Percentiles rank a stretch among this genome's conserved stretches.
Conservation (phyloP, 2,113 vertebrate genomes). For the Odobenus rosmarus region DNA sequence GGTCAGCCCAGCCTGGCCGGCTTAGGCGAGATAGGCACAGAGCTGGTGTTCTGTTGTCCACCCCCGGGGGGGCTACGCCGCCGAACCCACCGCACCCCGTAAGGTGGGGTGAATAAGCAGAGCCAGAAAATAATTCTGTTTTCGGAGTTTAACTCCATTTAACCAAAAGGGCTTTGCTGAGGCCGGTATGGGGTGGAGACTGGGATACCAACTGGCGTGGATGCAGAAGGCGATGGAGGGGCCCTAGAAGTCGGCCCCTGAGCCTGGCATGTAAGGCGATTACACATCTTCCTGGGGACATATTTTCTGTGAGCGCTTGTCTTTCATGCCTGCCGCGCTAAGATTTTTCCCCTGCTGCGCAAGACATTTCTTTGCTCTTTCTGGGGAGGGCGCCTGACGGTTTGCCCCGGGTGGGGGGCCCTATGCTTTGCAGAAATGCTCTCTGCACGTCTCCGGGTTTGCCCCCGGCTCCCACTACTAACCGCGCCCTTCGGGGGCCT, state of each 20-base stretch:
- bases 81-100: neutral
- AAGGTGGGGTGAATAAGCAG: neutral
- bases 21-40: neutral
- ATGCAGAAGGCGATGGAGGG: neutral
- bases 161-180: neutral
- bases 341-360: neutral
- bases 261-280: conserved; percentile 49
- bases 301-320: conserved; percentile 45
- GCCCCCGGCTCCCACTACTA: conserved; percentile 4
- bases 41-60: neutral
- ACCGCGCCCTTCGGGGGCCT: conserved; percentile 74
- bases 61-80: neutral
- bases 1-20: neutral
- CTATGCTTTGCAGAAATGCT: neutral
- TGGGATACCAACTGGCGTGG: neutral
- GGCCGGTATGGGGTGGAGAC: neutral
- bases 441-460: rapidly evolving
- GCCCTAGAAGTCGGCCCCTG: neutral
- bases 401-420: neutral
- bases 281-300: conserved; percentile 59
- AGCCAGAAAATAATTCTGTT: neutral
- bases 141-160: conserved; percentile 14
- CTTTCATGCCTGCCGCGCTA: conserved; percentile 50
- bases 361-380: neutral
- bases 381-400: neutral